These are phyloP conservation scores for Drosophila niveifrons DNA, from an alignment of 2,888 invertebrate genomes.

Conservation along the genomic window DNA sequence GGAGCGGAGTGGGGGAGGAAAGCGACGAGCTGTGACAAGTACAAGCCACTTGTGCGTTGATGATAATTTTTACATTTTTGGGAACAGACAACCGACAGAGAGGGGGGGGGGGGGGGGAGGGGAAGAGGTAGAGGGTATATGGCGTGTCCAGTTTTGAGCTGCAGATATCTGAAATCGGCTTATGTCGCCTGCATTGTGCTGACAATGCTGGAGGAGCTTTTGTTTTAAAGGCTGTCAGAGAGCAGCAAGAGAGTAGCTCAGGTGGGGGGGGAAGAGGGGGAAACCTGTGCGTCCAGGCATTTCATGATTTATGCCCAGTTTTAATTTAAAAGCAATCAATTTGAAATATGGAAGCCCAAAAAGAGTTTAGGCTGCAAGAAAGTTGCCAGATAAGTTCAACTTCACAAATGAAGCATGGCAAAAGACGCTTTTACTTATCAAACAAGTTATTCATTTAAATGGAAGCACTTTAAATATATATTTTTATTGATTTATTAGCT, in stretches of 20 bases:
- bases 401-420: not conserved
- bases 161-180: constrained; percentile 83
- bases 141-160: constrained; percentile 38
- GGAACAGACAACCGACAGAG: constrained; percentile 18
- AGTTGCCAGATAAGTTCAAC: constrained; percentile 36
- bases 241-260: not conserved
- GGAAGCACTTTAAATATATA: not conserved
- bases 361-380: constrained; percentile 54
- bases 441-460: constrained; percentile 2
- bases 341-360: constrained; percentile 57
- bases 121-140: not conserved
- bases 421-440: not conserved
- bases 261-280: not conserved
- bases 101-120: not conserved
- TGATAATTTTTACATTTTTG: constrained; percentile 77
- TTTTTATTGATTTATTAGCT: not conserved
- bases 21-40: constrained; percentile 65
- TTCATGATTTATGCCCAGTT: constrained; percentile 68
- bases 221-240: constrained; percentile 54
- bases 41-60: constrained; percentile 81
- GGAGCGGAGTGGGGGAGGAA: not conserved
- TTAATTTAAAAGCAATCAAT: constrained; percentile 77
- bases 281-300: constrained; percentile 58
- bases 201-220: constrained; percentile 77
- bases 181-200: constrained; percentile 83